phyloP scores from a whole-genome alignment of 2,113 vertebrate genomes.

The Corvus cornix region DNA sequence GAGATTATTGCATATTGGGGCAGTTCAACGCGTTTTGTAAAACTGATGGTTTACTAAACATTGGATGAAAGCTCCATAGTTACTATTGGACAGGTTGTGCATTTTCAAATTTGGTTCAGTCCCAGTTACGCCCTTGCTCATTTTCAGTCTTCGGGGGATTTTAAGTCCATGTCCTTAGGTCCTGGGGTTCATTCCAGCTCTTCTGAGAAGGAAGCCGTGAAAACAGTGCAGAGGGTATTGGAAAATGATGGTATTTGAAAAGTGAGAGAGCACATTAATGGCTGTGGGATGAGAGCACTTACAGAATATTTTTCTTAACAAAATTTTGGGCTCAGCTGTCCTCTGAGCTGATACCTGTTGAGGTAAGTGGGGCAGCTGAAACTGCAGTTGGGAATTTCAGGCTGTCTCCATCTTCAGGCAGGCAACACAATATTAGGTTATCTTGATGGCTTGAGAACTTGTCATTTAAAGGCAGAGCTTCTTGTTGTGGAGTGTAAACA shows the following conservation, averaged over 20 bases:
- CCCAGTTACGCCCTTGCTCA: not conserved
- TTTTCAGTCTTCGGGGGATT: not conserved
- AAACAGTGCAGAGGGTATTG: not conserved
- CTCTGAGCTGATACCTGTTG: not conserved
- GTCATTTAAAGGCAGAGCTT: not conserved
- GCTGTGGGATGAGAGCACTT: not conserved
- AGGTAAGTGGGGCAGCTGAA: not conserved
- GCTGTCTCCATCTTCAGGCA: not conserved
- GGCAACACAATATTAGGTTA: not conserved
- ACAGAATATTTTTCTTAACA: not conserved
- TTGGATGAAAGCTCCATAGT: not conserved
- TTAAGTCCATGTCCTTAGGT: not conserved
- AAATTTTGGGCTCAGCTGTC: fast-evolving
- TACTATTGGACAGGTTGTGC: not conserved
- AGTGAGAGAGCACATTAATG: not conserved
- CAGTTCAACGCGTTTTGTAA: not conserved
- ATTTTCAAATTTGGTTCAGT: not conserved
- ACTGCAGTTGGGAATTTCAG: not conserved
- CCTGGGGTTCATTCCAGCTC: not conserved
- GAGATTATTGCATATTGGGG: not conserved
- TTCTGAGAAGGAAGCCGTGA: not conserved
- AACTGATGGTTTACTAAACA: not conserved
- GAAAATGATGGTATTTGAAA: not conserved
- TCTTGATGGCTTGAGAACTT: not conserved
- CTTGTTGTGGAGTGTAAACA: not conserved